Evolutionary conservation across 2,888 invertebrate species (phyloP).

Genomic region (Spicauda simplicius): DNA sequence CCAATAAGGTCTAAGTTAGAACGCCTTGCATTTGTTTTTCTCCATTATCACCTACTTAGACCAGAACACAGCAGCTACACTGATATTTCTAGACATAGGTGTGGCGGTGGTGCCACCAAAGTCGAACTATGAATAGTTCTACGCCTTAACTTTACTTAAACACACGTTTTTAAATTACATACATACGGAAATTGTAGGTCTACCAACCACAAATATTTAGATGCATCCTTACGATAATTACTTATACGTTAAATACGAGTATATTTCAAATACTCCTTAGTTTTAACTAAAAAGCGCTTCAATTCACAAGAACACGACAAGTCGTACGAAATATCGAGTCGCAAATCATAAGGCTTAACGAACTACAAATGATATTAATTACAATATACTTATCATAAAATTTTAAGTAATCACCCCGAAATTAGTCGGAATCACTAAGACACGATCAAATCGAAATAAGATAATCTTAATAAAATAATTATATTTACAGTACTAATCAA

Average conservation of each 20-base stretch:
- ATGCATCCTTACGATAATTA: background rate
- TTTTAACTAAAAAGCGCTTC: background rate
- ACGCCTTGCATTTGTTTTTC: too few species aligned
- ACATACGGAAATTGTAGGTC: background rate
- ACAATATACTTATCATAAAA: background rate
- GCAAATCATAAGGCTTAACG: background rate
- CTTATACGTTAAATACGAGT: background rate
- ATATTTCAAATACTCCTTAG: background rate
- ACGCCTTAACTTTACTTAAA: too few species aligned
- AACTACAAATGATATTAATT: background rate
- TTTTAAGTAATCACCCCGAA: background rate
- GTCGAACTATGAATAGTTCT: too few species aligned
- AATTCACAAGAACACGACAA: background rate
- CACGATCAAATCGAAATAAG: conserved; percentile 18
- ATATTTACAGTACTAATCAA: conserved; percentile 19
- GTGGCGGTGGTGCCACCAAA: too few species aligned
- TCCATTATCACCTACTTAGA: too few species aligned
- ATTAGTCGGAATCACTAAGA: background rate
- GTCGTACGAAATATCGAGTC: background rate
- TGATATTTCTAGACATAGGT: too few species aligned
- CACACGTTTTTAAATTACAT: background rate
- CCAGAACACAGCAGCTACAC: too few species aligned
- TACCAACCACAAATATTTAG: background rate
- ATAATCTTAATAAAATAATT: conserved; percentile 30
- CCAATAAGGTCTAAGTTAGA: too few species aligned